phyloP scores from a whole-genome alignment of 2,888 invertebrate species.

The Plusia festucae region DNA sequence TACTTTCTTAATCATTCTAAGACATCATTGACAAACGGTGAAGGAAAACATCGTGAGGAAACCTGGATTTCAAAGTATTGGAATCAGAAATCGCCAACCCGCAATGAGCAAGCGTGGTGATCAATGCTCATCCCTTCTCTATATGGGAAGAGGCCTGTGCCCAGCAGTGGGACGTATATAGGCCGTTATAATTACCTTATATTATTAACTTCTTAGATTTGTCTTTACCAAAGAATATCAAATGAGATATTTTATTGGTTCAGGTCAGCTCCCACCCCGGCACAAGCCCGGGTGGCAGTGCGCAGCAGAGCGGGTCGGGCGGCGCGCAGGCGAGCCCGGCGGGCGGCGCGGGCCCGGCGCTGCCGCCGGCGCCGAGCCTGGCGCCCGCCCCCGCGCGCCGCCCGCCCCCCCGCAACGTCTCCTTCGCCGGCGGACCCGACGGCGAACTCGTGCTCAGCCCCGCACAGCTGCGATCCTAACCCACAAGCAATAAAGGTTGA shows the following conservation, averaged over 20 bases:
- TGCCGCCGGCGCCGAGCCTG: conserved; percentile 47
- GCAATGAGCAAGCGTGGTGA: too few species aligned
- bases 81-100: too few species aligned
- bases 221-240: too few species aligned
- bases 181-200: too few species aligned
- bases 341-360: conserved; percentile 35
- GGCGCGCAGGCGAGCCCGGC: conserved; percentile 51
- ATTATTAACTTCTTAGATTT: too few species aligned
- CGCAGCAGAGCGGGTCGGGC: conserved; percentile 57
- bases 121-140: too few species aligned
- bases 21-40: too few species aligned
- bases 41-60: too few species aligned
- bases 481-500: conserved; percentile 78
- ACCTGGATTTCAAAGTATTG: too few species aligned
- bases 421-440: conserved; percentile 86
- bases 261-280: conserved; percentile 62
- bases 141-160: too few species aligned
- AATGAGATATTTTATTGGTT: not conserved
- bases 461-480: conserved; percentile 90
- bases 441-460: conserved; percentile 91
- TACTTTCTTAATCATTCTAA: too few species aligned
- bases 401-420: conserved; percentile 84
- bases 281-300: conserved; percentile 59
- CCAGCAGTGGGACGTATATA: too few species aligned
- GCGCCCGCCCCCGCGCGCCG: conserved; percentile 63